Percentiles rank a stretch among this genome's conserved stretches.
These are phyloP conservation scores for Lutraria rhynchaena DNA, from an alignment of 1,140 invertebrate species.

Conservation along the genomic window DNA sequence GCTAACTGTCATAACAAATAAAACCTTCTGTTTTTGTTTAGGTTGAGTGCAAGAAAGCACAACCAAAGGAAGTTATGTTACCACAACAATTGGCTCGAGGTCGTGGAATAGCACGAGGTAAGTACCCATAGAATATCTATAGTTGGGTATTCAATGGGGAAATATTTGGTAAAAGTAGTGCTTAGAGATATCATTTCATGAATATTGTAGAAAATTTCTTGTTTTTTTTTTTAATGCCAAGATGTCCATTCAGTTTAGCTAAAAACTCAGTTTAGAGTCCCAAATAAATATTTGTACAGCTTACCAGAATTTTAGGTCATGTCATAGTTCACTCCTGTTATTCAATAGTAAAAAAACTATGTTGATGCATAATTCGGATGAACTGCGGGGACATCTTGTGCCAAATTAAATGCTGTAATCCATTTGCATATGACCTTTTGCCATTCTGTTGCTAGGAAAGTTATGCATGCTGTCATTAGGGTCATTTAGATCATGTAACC, in stretches of 20 bases:
- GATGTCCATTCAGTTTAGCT: not conserved
- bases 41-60: constrained; percentile 99
- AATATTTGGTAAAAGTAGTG: constrained; percentile 47
- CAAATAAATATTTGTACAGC: too few relatives aligned
- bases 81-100: constrained; percentile 73
- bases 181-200: constrained; percentile 50
- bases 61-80: constrained; percentile 99
- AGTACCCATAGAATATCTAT: constrained; percentile 34
- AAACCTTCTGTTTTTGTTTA: constrained; percentile 83
- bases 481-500: constrained; percentile 44
- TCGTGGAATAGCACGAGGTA: constrained; percentile 74
- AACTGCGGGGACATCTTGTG: constrained; percentile 26
- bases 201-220: constrained; percentile 47
- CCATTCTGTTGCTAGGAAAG: constrained; percentile 60
- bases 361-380: too few relatives aligned
- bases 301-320: too few relatives aligned
- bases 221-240: constrained; percentile 8
- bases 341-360: too few relatives aligned
- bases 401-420: constrained; percentile 50
- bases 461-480: constrained; percentile 49
- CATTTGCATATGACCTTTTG: constrained; percentile 62
- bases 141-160: not conserved
- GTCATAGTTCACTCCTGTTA: too few relatives aligned
- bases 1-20: too few relatives aligned
- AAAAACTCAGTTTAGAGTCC: not conserved